phyloP scores from a whole-genome alignment of 2,797 vertebrate species.

The Psittacula derbiana region DNA sequence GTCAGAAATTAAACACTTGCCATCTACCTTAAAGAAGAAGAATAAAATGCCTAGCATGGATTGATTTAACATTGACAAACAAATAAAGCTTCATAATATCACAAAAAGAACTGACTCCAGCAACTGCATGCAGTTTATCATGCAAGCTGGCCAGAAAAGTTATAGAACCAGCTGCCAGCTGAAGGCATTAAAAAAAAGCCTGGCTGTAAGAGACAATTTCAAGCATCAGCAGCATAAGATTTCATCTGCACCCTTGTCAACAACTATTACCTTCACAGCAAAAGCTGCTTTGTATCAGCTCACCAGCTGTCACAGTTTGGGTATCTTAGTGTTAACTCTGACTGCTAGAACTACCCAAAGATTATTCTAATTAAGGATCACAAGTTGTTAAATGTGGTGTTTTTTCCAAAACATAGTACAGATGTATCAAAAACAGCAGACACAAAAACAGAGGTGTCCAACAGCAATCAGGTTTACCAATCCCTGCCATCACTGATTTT shows the following conservation, averaged over 20 bases:
- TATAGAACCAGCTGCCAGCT: background rate
- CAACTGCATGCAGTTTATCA: background rate
- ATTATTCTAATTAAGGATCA: background rate
- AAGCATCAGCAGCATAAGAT: background rate
- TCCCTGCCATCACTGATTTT: background rate
- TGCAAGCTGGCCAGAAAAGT: background rate
- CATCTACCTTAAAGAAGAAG: background rate
- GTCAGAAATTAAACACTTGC: background rate
- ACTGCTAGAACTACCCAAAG: background rate
- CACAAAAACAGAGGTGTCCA: background rate
- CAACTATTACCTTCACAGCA: background rate
- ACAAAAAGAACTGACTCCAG: background rate
- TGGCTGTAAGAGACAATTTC: background rate
- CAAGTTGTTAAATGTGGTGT: background rate
- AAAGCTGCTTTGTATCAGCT: background rate
- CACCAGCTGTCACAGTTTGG: background rate
- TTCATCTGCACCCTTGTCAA: background rate
- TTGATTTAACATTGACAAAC: background rate
- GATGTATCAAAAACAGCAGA: background rate
- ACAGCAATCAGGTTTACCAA: background rate
- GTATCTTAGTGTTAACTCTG: background rate
- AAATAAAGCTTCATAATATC: background rate
- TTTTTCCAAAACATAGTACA: background rate
- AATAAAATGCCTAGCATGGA: background rate
- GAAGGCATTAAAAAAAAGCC: background rate